Evolutionary conservation across 2,797 vertebrate genomes (phyloP).

Genomic region (Channa striata): DNA sequence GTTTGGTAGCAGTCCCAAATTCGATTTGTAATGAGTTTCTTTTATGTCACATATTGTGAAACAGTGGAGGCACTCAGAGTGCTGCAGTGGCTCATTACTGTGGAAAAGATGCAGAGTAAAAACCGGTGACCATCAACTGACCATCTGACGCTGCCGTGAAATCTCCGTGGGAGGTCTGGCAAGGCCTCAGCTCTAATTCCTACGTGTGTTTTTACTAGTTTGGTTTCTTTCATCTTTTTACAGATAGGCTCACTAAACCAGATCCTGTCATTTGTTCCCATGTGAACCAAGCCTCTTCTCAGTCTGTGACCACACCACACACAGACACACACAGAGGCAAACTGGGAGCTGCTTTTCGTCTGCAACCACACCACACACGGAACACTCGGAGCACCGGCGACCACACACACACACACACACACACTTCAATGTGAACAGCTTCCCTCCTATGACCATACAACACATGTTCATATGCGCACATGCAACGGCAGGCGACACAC

Average conservation of each 20-base stretch:
- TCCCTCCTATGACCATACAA: slow-evolving; percentile 37
- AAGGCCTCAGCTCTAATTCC: slow-evolving; percentile 49
- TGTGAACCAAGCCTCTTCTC: slow-evolving; percentile 60
- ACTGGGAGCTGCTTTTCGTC: slow-evolving; percentile 48
- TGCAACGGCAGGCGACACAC: slow-evolving; percentile 7
- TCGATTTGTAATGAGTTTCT: slow-evolving; percentile 28
- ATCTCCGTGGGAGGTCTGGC: slow-evolving; percentile 71
- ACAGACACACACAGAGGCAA: slow-evolving; percentile 46
- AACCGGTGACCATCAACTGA: slow-evolving; percentile 62
- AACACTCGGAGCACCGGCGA: slow-evolving; percentile 34
- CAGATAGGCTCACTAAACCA: slow-evolving; percentile 66
- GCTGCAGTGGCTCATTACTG: slow-evolving; percentile 47
- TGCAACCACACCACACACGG: slow-evolving; percentile 56
- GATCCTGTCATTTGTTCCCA: slow-evolving; percentile 77
- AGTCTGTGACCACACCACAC: slow-evolving; percentile 69
- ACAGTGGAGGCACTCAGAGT: slow-evolving; percentile 25
- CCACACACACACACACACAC: slow-evolving; percentile 41
- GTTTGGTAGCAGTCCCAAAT: slow-evolving; percentile 31
- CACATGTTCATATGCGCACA: slow-evolving; percentile 29
- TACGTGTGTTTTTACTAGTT: slow-evolving; percentile 55
- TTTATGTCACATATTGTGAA: slow-evolving; percentile 30
- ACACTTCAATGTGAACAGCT: slow-evolving; percentile 24
- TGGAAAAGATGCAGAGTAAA: slow-evolving; percentile 43
- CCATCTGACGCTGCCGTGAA: slow-evolving; percentile 58
- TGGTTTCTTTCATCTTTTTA: slow-evolving; percentile 72